Base-by-base conservation (phyloP, 92 coral and sea anemone genomes). In the Zoanthus sociatus region DNA sequence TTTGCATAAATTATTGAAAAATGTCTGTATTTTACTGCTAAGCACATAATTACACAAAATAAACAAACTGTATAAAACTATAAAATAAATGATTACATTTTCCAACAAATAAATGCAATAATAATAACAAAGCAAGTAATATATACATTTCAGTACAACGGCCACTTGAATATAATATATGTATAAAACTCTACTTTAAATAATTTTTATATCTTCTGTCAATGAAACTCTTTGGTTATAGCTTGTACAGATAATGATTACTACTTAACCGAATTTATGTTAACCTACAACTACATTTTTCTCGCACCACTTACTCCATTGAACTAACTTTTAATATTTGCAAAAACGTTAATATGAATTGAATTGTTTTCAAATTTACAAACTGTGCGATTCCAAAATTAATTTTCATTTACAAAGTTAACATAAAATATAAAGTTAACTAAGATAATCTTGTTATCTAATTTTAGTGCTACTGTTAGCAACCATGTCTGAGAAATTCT, bases 401-500 rank as follows among this genome's bases (percentile, higher is more conserved):
- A 18, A 18, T 63, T 7, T 15, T 58, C n/a, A 0, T 63, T 18
- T 63, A 63, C 26, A 2, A 63, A 26, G 26, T 26, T 26, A 26
- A 0, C 26, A 63, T 63, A 63, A 63, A 63, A 63, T 63, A 63
- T 63, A 63, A 63, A 61, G 53, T 5, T 48, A 48, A 50, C 21
- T 63, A 63, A 58, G n/a, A 58, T 32, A 14, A 12, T 5, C 44
- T 42, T 79, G 33, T 13, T 33, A 66, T 53, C 18, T 70, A 45
- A 42, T 63, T 10, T 54, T 54, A 7, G 64, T 26, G 13, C 51
- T 15, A 63, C 9, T 26, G 75, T 74, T 71, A 58, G 66, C 73
- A 76, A 66, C 90, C 77, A 66, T 82, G 64, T 83, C 91, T 92
- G 58, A 94, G 83, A 92, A 88, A 94, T 51, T 93, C 93, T 87